Base-by-base conservation (phyloP, 30 jellyfish, hydroid and myxozoan species). In the Nemopilema nomurai region DNA sequence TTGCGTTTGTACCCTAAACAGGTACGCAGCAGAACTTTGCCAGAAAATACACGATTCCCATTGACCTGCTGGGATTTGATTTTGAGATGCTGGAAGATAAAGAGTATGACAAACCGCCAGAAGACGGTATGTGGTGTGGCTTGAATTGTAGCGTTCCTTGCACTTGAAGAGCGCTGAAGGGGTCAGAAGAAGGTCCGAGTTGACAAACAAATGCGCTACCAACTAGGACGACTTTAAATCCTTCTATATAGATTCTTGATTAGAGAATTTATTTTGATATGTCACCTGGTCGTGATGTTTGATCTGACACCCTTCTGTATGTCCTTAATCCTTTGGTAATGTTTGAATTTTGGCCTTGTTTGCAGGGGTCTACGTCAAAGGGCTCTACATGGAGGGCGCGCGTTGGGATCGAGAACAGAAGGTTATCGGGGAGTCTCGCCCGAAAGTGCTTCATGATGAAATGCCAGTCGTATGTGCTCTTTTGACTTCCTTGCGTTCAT, bases 21-120 rank as follows among this genome's bases (percentile, higher is more conserved):
- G 97, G 97, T n/a, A 77, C 96, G 25, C 97, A 91, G 74, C 97
- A 91, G 79, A 91, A 91, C 31, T 91, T 71, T 81, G 97, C 97
- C 1, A 88, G 97, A 51, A 91, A 91, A 53, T 85, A 91, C 87
- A 85, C 90, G 21, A 91, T 91, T 33, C 97, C 97, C 1, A 91
- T 91, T 65, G 97, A 91, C 67, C 69, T 91, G 25, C 69, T 91
- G 84, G 82, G 96, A 16, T 91, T 85, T 64, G 97, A 91, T 69
- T 91, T 67, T 69, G 96, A 91, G 65, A 83, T 91, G 69, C 69
- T 91, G 79, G 92, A 87, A 51, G 89, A 85, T 29, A 75, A 79
- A 76, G 84, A 75, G 18, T 85, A 67, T 71, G 87, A 71, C 19
- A 67, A 65, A 22, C 88, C 97, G 21, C 97, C 97, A 4, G 96